Evolutionary conservation across 1,140 invertebrate genomes (phyloP), one percentile per base, ranked within the genome.

Genomic region (Gonioctena quinquepunctata): DNA sequence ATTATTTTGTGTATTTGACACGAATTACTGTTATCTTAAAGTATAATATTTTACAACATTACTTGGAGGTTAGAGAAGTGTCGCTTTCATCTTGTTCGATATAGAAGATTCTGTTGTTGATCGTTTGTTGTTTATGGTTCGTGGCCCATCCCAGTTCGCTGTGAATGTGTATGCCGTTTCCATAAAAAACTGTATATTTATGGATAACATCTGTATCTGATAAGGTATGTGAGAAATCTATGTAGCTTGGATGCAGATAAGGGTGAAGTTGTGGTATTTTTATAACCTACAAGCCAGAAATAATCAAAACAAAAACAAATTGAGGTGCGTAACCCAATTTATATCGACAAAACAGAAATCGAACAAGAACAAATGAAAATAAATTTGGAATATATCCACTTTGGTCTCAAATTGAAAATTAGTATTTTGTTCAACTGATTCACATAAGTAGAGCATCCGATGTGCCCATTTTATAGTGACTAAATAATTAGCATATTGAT

Each of bases 111-210:
- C 27, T 13, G 60, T 72, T 72, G 56, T 68, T 66, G 68, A 60
- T 69, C 71, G 71, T 73, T 70, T 75, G 70, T 79, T 78, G 79
- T 80, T 79, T 79, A 79, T 78, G 76, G 79, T 79, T 72, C 67
- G 72, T 79, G 79, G 79, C 79, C 79, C 79, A 80, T 81, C 79
- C 79, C 79, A 81, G 79, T 79, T 78, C 75, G 79, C 77, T 79
- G 80, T 80, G 80, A 76, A 80, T 80, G 78, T 81, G 79, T 81
- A 72, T 80, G 79, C 79, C 79, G 77, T 78, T 75, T 73, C 77
- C 73, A 76, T 76, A 77, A 76, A 71, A 67, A 74, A 72, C 68
- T 73, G 52, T 70, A 65, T 72, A 64, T 79, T 73, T 74, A 80
- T 81, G 79, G 79, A 81, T 81, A 76, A 76, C 70, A 72, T 68